These are phyloP conservation scores for Dasyprocta punctata DNA, from an alignment of 2,113 vertebrate genomes.

Conservation along the genomic window DNA sequence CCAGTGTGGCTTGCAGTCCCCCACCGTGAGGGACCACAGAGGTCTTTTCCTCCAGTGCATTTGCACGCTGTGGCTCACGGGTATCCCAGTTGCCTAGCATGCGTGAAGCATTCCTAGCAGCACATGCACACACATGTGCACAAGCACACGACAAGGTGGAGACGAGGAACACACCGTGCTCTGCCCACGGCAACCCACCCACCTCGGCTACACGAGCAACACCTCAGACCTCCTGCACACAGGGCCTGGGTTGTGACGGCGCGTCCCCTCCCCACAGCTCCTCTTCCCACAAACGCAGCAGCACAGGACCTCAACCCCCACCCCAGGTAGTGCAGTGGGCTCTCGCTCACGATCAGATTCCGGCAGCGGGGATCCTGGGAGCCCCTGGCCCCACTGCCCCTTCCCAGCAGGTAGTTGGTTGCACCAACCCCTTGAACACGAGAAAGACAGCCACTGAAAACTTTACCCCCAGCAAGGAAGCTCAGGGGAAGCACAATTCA, in stretches of 20 bases:
- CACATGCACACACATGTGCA: not conserved
- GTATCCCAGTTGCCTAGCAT: not conserved
- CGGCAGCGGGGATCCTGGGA: too few species aligned
- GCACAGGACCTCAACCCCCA: not conserved
- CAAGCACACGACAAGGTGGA: not conserved
- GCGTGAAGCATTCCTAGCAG: not conserved
- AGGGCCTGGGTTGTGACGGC: too few species aligned
- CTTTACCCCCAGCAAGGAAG: not conserved
- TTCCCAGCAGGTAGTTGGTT: too few species aligned
- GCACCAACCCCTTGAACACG: not conserved
- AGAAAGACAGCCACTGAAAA: not conserved
- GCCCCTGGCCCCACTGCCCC: too few species aligned
- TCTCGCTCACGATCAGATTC: not conserved
- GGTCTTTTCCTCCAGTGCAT: not conserved
- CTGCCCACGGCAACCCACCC: not conserved
- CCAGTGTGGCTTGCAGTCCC: fast-evolving
- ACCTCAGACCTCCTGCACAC: not conserved
- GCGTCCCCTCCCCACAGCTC: not conserved
- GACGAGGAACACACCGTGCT: too few species aligned
- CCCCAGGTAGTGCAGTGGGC: not conserved
- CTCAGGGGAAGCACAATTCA: not conserved
- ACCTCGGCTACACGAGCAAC: not conserved
- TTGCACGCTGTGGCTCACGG: not conserved
- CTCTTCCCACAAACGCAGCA: not conserved
- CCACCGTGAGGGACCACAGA: fast-evolving